These are phyloP conservation scores for Stigmatopora nigra DNA, from an alignment of 2,113 vertebrate genomes.

Conservation along the genomic window DNA sequence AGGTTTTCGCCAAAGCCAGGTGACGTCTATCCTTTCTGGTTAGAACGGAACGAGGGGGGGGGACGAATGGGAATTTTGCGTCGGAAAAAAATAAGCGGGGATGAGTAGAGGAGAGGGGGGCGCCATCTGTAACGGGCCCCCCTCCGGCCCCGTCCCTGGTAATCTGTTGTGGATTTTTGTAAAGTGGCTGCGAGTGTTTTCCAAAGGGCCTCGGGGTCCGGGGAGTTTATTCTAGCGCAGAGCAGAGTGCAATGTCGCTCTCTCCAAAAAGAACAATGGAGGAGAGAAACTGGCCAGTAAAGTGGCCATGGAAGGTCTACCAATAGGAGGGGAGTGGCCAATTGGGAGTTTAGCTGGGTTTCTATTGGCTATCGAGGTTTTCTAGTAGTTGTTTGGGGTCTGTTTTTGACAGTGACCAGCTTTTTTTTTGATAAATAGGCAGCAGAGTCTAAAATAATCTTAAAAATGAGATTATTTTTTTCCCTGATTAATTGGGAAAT, in stretches of 20 bases:
- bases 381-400: too few relatives aligned
- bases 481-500: too few relatives aligned
- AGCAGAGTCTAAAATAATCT: too few relatives aligned
- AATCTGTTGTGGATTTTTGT: conserved; percentile 47
- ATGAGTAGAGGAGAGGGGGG: conserved; percentile 12
- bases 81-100: not conserved
- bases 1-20: conserved; percentile 68
- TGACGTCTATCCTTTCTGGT: conserved; percentile 56
- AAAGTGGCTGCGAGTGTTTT: conserved; percentile 25
- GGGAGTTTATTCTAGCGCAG: not conserved
- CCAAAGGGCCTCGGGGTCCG: conserved; percentile 6
- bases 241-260: conserved; percentile 6
- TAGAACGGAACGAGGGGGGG: not conserved
- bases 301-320: not conserved
- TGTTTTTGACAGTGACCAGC: too few relatives aligned
- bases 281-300: not conserved
- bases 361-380: too few relatives aligned
- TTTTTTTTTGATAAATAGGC: too few relatives aligned
- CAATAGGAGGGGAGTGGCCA: not conserved
- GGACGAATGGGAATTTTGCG: not conserved
- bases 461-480: too few relatives aligned
- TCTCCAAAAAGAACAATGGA: not conserved
- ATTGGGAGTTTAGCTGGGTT: not conserved
- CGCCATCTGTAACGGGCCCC: conserved; percentile 50
- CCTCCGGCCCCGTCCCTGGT: conserved; percentile 28